These are phyloP conservation scores for Proisotoma minuta DNA, from an alignment of 2,888 invertebrate genomes.

Conservation along the genomic window DNA sequence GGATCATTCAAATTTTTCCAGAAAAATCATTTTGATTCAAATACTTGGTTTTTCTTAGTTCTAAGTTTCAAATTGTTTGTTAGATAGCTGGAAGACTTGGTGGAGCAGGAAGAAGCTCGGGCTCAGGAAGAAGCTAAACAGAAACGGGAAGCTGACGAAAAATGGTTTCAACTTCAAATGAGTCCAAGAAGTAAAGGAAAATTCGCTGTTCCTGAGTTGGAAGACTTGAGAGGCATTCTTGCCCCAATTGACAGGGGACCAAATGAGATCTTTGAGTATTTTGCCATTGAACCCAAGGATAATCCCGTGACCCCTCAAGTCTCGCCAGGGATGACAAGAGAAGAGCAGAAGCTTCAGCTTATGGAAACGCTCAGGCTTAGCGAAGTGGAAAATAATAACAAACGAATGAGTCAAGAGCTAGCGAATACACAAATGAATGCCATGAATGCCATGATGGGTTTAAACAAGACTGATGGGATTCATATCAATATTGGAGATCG, in stretches of 20 bases:
- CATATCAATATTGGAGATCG: not conserved
- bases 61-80: too few species aligned
- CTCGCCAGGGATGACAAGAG: not conserved
- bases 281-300: not conserved
- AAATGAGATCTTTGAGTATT: constrained; percentile 9
- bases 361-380: too few species aligned
- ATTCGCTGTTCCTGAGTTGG: constrained; percentile 11
- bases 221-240: constrained; percentile 3
- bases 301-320: not conserved
- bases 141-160: not conserved
- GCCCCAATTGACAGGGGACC: not conserved
- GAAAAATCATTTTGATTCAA: too few species aligned
- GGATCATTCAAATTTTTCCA: too few species aligned
- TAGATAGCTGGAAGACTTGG: not conserved
- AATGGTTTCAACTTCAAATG: not conserved
- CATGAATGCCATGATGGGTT: not conserved
- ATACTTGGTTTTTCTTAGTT: too few species aligned
- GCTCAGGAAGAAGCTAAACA: not conserved
- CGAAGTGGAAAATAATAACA: not conserved
- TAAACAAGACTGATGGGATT: not conserved
- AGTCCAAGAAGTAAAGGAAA: not conserved
- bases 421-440: not conserved
- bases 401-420: not conserved
- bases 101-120: constrained; percentile 1
- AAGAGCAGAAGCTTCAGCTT: too few species aligned